Evolutionary conservation across 2,888 invertebrate species (phyloP), one percentile per base, ranked within the genome.

Genomic region (Xanthorhoe spadicearia): DNA sequence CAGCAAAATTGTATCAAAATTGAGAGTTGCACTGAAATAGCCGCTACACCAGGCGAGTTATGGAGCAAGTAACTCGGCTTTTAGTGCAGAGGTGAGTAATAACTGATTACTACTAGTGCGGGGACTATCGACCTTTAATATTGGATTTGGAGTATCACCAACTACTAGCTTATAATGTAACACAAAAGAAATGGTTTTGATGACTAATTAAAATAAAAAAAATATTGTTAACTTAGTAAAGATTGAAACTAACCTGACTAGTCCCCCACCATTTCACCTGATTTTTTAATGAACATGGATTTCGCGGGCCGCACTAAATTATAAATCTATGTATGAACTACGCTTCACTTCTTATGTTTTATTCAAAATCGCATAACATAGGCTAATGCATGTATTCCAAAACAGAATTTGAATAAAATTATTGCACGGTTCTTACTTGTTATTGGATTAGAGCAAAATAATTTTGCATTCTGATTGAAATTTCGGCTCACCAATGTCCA

Each of bases 1-100:
- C 68, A 58, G 61, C 69, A 64, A 71, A 74, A 74, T 72, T 66
- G 69, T 68, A 69, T 71, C 66, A 65, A 74, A 74, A 70, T 74
- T 63, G 61, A 53, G 67, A 69, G 65, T 66, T 67, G 61, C 65
- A 61, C 61, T 49, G 38, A 48, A 55, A 58, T 67, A 60, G 53
- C 64, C 59, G 46, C 54, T 60, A 66, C 64, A 63, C 62, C 58
- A 59, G 61, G 70, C 71, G 38, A 69, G 66, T 71, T 71, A 72
- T 70, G 71, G 64, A 13, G 67, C 62, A 66, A 68, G 61, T 69
- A 74, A 68, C 70, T 72, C 66, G 66, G 57, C 68, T 69, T 68
- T 69, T 68, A 71, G 68, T 65, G 59, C 51, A 53, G 56, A 53
- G 68, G 65, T 71, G 57, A 68, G 59, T 68, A 61, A 70, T 64